Evolutionary conservation across 2,113 vertebrate species (phyloP).

Genomic region (Ploceus nigricollis): DNA sequence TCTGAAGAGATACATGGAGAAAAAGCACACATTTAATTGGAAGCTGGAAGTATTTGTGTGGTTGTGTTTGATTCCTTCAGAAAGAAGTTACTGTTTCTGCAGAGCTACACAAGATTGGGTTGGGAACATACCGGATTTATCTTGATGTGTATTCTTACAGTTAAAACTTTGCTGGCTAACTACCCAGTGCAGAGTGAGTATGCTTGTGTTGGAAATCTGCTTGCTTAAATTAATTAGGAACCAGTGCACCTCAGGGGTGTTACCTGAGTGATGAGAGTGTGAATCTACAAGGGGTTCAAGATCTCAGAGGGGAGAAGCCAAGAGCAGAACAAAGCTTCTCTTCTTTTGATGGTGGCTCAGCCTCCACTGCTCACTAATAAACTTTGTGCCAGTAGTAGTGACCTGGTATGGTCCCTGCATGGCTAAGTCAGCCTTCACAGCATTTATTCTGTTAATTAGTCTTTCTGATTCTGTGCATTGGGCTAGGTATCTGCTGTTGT

Average conservation of each 20-base stretch:
- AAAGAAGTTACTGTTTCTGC: slow-evolving; percentile 36
- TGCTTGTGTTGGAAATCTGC: not conserved
- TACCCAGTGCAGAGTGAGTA: not conserved
- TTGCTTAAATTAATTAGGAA: not conserved
- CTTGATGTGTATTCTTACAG: not conserved
- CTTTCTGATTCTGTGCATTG: not conserved
- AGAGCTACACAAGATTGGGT: not conserved
- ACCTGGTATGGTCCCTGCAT: not conserved
- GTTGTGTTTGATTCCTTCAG: slow-evolving; percentile 13
- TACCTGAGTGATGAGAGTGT: not conserved
- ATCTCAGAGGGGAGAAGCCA: not conserved
- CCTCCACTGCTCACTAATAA: not conserved
- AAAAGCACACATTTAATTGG: slow-evolving; percentile 9
- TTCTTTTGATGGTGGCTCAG: not conserved
- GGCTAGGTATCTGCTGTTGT: not conserved
- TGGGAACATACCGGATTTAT: not conserved
- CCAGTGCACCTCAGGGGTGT: not conserved
- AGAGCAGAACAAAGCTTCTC: not conserved
- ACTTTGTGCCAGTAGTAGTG: not conserved
- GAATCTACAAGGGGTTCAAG: not conserved
- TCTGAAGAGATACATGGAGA: not conserved
- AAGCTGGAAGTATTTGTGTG: not conserved
- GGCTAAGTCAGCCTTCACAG: not conserved
- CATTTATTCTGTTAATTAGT: not conserved
- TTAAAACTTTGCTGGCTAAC: not conserved